Evolutionary conservation across 2,888 invertebrate species (phyloP).

Genomic region (Acanthosepion pharaonis): DNA sequence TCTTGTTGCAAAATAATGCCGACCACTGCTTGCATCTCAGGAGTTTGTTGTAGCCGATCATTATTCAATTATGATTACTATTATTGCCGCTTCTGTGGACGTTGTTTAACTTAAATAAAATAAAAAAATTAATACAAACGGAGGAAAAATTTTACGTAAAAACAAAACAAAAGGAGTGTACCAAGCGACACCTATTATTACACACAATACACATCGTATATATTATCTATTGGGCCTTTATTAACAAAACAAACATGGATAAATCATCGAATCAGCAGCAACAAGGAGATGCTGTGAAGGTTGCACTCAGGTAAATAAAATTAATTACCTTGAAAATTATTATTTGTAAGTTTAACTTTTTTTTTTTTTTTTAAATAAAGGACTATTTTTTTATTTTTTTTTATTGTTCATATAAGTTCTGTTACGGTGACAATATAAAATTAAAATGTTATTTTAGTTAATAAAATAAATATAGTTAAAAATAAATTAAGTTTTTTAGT

Average conservation of each 20-base stretch:
- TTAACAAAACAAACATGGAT: background rate
- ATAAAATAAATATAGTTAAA: no score
- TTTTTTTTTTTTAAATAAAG: no score
- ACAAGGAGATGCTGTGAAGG: slow-evolving; percentile 18
- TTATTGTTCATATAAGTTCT: no score
- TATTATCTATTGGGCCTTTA: background rate
- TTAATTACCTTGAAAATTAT: no score
- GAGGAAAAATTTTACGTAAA: background rate
- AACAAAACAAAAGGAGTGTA: background rate
- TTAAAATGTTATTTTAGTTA: no score
- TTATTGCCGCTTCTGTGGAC: background rate
- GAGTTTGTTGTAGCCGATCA: background rate
- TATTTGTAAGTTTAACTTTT: no score
- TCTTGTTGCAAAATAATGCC: background rate
- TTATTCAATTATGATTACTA: background rate
- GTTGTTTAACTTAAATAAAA: background rate
- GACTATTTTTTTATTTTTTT: no score
- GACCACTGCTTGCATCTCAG: background rate
- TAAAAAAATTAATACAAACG: background rate
- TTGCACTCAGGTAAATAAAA: background rate
- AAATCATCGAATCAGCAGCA: slow-evolving; percentile 33
- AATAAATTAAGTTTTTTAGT: no score
- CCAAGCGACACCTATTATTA: background rate
- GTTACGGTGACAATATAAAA: no score
- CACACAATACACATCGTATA: background rate